Evolutionary conservation across 2,113 vertebrate genomes (phyloP), one percentile per base, ranked within the genome.

Genomic region (Cavia porcellus): DNA sequence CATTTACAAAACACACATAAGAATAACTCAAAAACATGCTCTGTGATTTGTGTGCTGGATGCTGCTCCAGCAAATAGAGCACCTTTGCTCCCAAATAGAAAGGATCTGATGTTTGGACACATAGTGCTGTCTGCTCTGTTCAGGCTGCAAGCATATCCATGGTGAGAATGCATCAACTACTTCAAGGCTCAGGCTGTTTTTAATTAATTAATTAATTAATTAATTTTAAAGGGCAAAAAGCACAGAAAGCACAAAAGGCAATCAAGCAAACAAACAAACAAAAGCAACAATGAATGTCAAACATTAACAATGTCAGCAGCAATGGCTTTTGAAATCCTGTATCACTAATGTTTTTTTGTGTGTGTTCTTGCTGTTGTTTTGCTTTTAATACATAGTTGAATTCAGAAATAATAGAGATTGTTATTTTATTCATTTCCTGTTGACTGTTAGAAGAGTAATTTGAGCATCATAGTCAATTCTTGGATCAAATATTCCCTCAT

Each of bases 111-210:
- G 7, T 20, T n/a, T 61, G 4, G 30, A 77, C 32, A 8, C n/a
- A 32, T 1, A 13, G 28, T 45, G 0, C 50, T 30, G 3, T 61
- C 35, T 86, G 47, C 2, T 42, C 3, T 75, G 28, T 68, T 50
- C 15, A 32, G 42, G 68, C 32, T 89, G 52, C 15, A n/a, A 30
- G 20, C 32, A n/a, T 9, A 61, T 19, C 12, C 17, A 11, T 4
- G 0, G 9, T 7, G 4, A 57, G 28, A 81, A 3, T 7, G 19
- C 22, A 25, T 2, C 13, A n/a, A 28, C 62, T 13, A 19, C 42
- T 3, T 82, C 28, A 82, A 81, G 38, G 22, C 19, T 64, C 12
- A 11, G 28, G 50, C 50, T 52, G 11, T 52, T 52, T 8, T 52
- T 52, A 52, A 52, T 50, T 50, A 50, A 50, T 50, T 50, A 50